Conservation (phyloP, 2,888 invertebrate species). For the Apamea monoglypha region DNA sequence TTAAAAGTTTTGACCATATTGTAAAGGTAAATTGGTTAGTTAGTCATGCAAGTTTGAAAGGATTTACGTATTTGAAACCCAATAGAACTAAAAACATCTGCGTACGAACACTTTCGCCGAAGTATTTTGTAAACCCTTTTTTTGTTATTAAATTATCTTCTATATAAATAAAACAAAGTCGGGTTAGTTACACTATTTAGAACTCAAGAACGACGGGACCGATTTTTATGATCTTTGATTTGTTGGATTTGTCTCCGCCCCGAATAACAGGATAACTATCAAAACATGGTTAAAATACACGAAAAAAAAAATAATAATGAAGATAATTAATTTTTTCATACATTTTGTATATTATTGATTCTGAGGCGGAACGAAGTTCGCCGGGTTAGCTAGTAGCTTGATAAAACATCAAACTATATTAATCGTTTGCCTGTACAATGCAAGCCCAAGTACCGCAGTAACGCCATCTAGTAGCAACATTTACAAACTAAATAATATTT, state of each 20-base stretch:
- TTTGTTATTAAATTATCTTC: background rate
- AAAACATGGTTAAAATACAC: too few relatives aligned
- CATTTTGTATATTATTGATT: too few relatives aligned
- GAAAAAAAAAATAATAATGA: too few relatives aligned
- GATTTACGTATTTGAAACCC: background rate
- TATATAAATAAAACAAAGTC: too few relatives aligned
- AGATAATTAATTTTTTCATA: too few relatives aligned
- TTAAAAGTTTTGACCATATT: background rate
- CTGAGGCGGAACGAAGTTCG: too few relatives aligned
- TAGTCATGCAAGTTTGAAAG: background rate
- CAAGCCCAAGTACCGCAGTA: background rate
- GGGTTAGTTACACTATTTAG: too few relatives aligned
- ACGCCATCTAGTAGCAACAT: constrained; percentile 17
- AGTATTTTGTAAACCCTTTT: background rate
- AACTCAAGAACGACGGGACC: too few relatives aligned
- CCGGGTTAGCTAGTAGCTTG: background rate
- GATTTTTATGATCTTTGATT: too few relatives aligned
- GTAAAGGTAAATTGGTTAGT: background rate
- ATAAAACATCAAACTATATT: background rate
- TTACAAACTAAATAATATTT: constrained; percentile 8
- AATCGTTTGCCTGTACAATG: background rate
- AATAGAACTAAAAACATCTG: background rate
- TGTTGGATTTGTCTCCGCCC: too few relatives aligned
- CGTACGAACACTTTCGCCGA: background rate
- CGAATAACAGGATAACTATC: too few relatives aligned